Evolutionary conservation across 2,888 invertebrate species (phyloP), one percentile per base, ranked within the genome.

Genomic region (Philonicus albiceps): DNA sequence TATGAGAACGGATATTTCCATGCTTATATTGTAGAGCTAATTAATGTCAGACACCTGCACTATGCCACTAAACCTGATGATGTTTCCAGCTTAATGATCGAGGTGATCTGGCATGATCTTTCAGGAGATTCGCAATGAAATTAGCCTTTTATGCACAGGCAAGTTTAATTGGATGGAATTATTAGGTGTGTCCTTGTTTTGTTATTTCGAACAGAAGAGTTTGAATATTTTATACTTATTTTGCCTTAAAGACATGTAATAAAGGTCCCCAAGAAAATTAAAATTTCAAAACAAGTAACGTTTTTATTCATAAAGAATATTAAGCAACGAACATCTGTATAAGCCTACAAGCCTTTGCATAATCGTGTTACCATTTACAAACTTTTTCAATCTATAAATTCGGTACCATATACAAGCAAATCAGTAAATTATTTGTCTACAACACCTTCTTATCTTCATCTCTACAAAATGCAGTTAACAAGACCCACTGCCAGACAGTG

Each of bases 1-100:
- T 19, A 22, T 3, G n/a, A 64, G 22, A 19, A 27, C 64, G 11
- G 22, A 27, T 64, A 64, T 64, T 64, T 64, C 64, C 40, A 43
- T 43, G 16, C 16, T 43, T 16, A 76, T 75, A 11, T 37, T 40
- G 19, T 37, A 40, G 22, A 76, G 19, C 34, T 40, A 76, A 76
- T 76, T 76, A 76, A 40, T 76, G 76, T 76, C 19, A 76, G 13
- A 40, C 76, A 76, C 76, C 43, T 76, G 76, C 76, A 76, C 19
- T 16, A 19, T 37, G n/a, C 53, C 5, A n/a, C 22, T 22, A 13
- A 22, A 7, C 8, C n/a, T 16, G 34, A 19, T 22, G 19, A n/a
- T 22, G n/a, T 76, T 4, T 40, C n/a, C 37, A 34, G 19, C 27
- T 37, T 76, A 22, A 76, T 40, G 22, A n/a, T 40, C 40, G 37